Conservation (phyloP, 2,888 invertebrate genomes). For the Formica aserva region DNA sequence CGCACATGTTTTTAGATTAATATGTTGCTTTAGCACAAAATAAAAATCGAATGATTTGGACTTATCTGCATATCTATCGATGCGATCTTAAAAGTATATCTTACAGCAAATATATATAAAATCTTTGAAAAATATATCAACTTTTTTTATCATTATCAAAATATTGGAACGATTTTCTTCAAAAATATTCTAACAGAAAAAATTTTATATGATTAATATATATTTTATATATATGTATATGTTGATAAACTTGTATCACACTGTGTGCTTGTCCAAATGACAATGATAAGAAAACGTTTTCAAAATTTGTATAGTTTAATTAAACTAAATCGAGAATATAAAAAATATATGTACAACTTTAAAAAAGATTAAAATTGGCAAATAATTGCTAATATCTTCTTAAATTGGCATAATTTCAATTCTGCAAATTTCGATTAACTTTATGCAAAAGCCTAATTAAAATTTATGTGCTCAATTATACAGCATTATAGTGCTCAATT, state of each 20-base stretch:
- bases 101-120: background rate
- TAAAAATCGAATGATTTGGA: background rate
- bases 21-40: background rate
- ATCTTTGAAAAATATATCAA: background rate
- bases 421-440: constrained; percentile 1
- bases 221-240: no score
- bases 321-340: background rate
- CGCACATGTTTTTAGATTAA: constrained; percentile 17
- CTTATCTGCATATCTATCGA: background rate
- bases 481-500: background rate
- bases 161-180: background rate
- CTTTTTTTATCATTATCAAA: background rate
- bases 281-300: background rate
- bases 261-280: background rate
- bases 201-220: background rate
- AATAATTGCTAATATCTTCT: background rate
- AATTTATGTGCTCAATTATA: background rate
- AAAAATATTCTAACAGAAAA: background rate
- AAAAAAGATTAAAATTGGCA: background rate
- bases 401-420: background rate
- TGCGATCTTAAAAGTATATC: constrained; percentile 3
- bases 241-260: background rate
- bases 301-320: background rate
- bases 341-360: background rate
- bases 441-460: background rate